Base-by-base conservation (phyloP, 2,888 invertebrate genomes). In the Heliconius ismenius region DNA sequence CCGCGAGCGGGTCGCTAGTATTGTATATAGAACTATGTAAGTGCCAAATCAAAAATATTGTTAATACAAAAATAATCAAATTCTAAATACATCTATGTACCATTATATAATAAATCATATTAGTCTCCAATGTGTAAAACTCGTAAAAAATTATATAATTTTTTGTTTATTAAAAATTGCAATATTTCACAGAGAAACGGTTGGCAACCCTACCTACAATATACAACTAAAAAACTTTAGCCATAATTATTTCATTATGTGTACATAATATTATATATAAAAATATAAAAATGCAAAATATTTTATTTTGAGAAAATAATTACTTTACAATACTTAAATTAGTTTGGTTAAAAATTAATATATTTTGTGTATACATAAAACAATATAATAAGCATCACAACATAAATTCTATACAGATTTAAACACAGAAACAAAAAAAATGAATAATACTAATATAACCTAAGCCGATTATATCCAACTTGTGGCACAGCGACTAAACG, bases 261-360 rank as follows among this genome's bases (percentile, higher is more conserved):
- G 36, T 65, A 24, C 9, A 15, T 24, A 39, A 43, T 65, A 24
- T 65, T 65, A 43, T 15, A 54, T 26, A n/a, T 24, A 9, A 58
- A 28, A n/a, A 58, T 70, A 70, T 70, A 70, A 70, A 70, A 70
- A 58, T 70, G 54, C 58, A 58, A 70, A 69, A 28, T 36, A 58
- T 6, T 69, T 49, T n/a, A 43, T 49, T 69, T 68, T 54, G 21
- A 13, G 13, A 28, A 11, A 69, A 54, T 4, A n/a, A 65, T 68
- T 28, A 11, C 24, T 67, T 39, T 24, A 39, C 49, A 4, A 24
- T 24, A 54, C 28, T 24, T 58, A 70, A 32, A 1, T 24, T 36
- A 54, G 32, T 69, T 54, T 7, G 7, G n/a, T 32, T 58, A n/a
- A 24, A 3, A 58, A 21, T 58, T 3, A 70, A 24, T 3, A 32